Evolutionary conservation across 2,113 vertebrate species (phyloP).

Genomic region (Myotis davidii): DNA sequence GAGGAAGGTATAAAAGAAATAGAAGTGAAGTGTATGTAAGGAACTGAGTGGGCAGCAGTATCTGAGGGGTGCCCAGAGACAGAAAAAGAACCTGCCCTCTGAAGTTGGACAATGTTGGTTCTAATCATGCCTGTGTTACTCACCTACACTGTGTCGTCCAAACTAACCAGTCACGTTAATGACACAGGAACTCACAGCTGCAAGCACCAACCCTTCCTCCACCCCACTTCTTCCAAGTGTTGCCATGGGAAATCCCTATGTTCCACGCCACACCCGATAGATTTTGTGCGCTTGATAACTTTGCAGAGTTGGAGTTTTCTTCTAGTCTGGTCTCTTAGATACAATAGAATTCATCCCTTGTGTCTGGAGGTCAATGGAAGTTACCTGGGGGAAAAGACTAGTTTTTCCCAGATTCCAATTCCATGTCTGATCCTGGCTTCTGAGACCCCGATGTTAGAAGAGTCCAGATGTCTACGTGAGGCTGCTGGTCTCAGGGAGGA

Average conservation of each 20-base stretch:
- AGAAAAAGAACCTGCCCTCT: not conserved
- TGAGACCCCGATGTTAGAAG: not conserved
- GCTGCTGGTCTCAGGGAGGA: not conserved
- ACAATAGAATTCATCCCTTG: not conserved
- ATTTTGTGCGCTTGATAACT: not conserved
- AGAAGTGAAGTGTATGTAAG: not conserved
- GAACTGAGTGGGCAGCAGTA: not conserved
- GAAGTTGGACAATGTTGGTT: not conserved
- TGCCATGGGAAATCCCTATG: not conserved
- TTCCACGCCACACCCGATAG: not conserved
- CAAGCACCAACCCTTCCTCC: not conserved
- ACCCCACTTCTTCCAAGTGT: not conserved
- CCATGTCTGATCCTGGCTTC: not conserved
- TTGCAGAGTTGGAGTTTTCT: not conserved
- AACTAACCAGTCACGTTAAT: not conserved
- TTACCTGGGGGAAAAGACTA: not conserved
- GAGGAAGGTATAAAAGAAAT: not conserved
- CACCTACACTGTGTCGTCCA: not conserved
- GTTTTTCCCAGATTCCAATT: not conserved
- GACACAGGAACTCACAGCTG: not conserved
- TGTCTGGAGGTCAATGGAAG: not conserved
- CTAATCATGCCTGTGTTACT: not conserved
- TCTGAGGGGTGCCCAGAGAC: not conserved
- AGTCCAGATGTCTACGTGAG: not conserved
- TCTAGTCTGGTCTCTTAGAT: not conserved